Evolutionary conservation across 2,888 invertebrate species (phyloP), one percentile per base, ranked within the genome.

Genomic region (Clivina fossor): DNA sequence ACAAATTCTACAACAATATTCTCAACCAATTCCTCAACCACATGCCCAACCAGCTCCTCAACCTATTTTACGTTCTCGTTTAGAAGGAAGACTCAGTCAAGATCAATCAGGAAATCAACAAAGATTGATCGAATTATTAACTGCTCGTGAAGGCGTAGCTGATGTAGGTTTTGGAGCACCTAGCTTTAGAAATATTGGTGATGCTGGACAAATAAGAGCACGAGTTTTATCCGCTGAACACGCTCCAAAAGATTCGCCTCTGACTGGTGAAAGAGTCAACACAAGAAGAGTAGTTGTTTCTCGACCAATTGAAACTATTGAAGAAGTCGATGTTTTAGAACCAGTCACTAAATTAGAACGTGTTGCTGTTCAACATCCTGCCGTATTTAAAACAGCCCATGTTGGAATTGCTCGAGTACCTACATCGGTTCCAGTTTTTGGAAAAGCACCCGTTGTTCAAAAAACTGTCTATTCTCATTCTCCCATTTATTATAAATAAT

Each of bases 201-300:
- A 78, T 38, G 73, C 71, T 38, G 75, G 76, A 15, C 74, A 75
- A 49, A 71, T 78, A 16, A 73, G 78, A 16, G 80, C 78, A 37
- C 77, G 80, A 41, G 80, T 82, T 4, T 71, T 81, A 48, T 78
- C 81, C 15, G 80, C 80, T 32, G 80, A 80, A 4, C 76, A 80
- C 8, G 77, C 81, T 4, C 78, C 80, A 15, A 74, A 73, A 2
- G 71, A 76, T 64, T 71, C 73, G 1, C 71, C 76, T 16, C 74
- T 80, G 43, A 71, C 76, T 38, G 78, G 77, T 44, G 81, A 82
- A 68, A 78, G 77, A 51, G 77, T 80, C 46, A 79, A 80, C 60
- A 81, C 81, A 26, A 74, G 81, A 26, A 76, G 82, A 58, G 78
- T 82, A 58, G 82, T 82, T n/a, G 77, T 82, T 33, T 80, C 78